Conservation (phyloP, 2,113 vertebrate genomes). For the Sebastes fasciatus region DNA sequence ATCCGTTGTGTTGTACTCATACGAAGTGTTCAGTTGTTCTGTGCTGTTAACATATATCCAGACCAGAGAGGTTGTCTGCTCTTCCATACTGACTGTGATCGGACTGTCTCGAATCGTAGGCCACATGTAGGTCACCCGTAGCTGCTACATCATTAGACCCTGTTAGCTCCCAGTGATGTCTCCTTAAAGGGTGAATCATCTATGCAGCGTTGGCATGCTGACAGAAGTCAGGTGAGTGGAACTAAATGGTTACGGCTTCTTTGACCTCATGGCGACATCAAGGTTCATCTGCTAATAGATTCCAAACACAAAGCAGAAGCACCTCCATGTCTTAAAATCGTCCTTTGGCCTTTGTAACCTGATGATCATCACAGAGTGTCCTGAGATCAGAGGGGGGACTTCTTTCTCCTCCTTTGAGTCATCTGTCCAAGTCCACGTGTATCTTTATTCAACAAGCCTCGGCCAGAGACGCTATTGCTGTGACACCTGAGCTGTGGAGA, state of each 20-base stretch:
- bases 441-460: slow-evolving; percentile 78
- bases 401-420: slow-evolving; percentile 68
- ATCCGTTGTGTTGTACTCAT: slow-evolving; percentile 79
- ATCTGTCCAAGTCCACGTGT: slow-evolving; percentile 66
- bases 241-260: slow-evolving; percentile 43
- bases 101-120: slow-evolving; percentile 58
- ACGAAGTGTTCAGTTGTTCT: slow-evolving; percentile 81
- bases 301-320: slow-evolving; percentile 38
- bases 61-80: slow-evolving; percentile 71
- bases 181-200: slow-evolving; percentile 66
- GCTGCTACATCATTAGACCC: slow-evolving; percentile 78
- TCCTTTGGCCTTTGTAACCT: slow-evolving; percentile 41
- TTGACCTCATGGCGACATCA: slow-evolving; percentile 59
- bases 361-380: slow-evolving; percentile 55
- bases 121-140: slow-evolving; percentile 58
- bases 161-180: slow-evolving; percentile 54
- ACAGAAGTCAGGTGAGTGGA: slow-evolving; percentile 53
- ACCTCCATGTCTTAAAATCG: slow-evolving; percentile 64
- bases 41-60: slow-evolving; percentile 84
- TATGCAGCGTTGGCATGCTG: slow-evolving; percentile 69
- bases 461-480: slow-evolving; percentile 63
- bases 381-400: slow-evolving; percentile 59
- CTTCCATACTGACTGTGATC: slow-evolving; percentile 85
- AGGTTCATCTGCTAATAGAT: slow-evolving; percentile 49
- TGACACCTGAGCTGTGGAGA: slow-evolving; percentile 80